These are phyloP conservation scores for Anguilla rostrata DNA, from an alignment of 2,113 vertebrate species.

Conservation along the genomic window DNA sequence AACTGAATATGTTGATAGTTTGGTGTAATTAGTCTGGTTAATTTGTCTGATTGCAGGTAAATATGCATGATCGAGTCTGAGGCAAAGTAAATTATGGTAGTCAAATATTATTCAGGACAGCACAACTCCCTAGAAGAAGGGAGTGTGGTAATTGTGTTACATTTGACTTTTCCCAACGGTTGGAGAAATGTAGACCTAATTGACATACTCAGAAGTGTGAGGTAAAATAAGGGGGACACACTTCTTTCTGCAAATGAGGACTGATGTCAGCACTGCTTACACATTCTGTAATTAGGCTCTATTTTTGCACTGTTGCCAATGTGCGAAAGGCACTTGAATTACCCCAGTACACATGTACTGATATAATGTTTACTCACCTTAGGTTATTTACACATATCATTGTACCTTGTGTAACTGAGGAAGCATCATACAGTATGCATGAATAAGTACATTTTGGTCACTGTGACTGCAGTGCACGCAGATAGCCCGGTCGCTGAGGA, in stretches of 20 bases:
- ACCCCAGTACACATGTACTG: not conserved
- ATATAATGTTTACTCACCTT: not conserved
- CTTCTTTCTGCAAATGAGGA: not conserved
- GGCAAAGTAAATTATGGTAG: not conserved
- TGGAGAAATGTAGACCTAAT: not conserved
- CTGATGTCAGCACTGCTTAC: not conserved
- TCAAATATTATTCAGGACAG: not conserved
- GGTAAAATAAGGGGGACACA: not conserved
- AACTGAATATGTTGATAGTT: too few species aligned
- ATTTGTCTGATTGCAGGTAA: not conserved
- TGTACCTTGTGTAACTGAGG: not conserved
- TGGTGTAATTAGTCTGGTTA: too few species aligned
- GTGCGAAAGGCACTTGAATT: not conserved
- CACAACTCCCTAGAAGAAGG: not conserved
- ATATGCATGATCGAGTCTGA: not conserved
- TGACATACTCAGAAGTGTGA: not conserved
- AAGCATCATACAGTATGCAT: not conserved
- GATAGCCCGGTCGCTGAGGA: not conserved
- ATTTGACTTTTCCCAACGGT: too few species aligned
- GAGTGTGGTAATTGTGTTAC: too few species aligned
- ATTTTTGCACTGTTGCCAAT: not conserved
- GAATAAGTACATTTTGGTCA: not conserved
- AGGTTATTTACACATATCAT: not conserved
- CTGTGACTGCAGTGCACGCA: not conserved
- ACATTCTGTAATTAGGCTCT: not conserved